Evolutionary conservation across 1,140 invertebrate species (phyloP), one percentile per base, ranked within the genome.

Genomic region (Drosophila neocordata): DNA sequence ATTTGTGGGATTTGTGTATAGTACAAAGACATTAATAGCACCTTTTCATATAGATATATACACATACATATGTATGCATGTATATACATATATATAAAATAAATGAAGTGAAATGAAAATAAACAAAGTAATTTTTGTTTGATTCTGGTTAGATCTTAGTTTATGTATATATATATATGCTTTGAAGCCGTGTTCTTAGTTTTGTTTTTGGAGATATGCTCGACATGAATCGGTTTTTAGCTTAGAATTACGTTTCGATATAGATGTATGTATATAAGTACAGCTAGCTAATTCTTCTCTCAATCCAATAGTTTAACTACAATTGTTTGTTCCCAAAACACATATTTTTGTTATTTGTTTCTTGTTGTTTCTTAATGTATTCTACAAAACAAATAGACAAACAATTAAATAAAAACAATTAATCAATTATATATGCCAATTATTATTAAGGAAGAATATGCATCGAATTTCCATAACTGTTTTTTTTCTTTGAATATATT

Each of bases 251-350:
- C 9, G 5, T 27, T 20, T 8, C 38, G 27, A 38, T 13, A 24
- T 38, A 37, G 27, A 35, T 44, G 11, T 34, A 18, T 56, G 27
- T 15, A 5, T 34, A 34, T 60, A 48, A 52, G n/a, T 22, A 87
- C 72, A 88, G 72, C 70, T 87, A 79, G 72, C 79, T 88, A 79
- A 69, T 35, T 77, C 72, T 57, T 78, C 41, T 67, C 65, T 76
- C 74, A 71, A 69, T 70, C 83, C 75, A 82, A 85, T 87, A 88
- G 80, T 89, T 89, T 79, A 90, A 90, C 89, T 90, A 90, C 89
- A 75, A 76, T 82, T 77, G 81, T 90, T 31, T 90, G 89, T 90
- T 90, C 89, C 89, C 89, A 90, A 89, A 90, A 90, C 88, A 90
- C 89, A 77, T 79, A 76, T 80, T 48, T 53, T 68, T 72, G 69